Evolutionary conservation across 2,797 vertebrate genomes (phyloP), one percentile per base, ranked within the genome.

Genomic region (Scolopax bukidnonensis): DNA sequence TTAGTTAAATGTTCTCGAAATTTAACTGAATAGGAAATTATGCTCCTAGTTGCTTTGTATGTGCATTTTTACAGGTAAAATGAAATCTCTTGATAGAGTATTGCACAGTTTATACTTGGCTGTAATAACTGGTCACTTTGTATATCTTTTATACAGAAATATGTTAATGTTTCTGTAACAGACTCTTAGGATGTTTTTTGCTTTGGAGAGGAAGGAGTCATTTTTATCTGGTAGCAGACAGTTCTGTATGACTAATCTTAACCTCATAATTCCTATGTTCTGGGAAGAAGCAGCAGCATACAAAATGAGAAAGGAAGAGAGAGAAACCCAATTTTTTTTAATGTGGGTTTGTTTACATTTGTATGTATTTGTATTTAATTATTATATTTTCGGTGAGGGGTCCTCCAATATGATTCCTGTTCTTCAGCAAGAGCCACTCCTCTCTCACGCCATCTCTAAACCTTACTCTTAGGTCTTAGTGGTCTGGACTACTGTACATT

Each of bases 321-420:
- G n/a, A 70, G 82, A 65, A 92, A 84, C 19, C 24, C 4, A 11
- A 1, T 15, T 73, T 65, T 82, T 51, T 89, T 45, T 19, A 53
- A 43, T 48, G 32, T 84, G 43, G 25, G 27, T 94, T 93, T 80
- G 36, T 84, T 93, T 85, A 67, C 16, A 28, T 71, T 67, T 87
- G 9, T 83, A 48, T 56, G 11, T 92, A 67, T 89, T 92, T 79
- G 16, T 85, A 43, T 89, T 95, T 91, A 82, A 93, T 90, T 90
- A 36, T 87, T 91, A 25, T 89, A 36, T 84, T 94, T 94, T 87
- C 78, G 64, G 45, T 74, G 79, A 85, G 50, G 76, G 81, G 41
- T 71, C 69, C 27, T 57, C 30, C 54, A 79, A 1, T 94, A 59
- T 45, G 56, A 64, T 94, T 93, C 51, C 57, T 86, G 63, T 84